Evolutionary conservation across 2,888 invertebrate genomes (phyloP), one percentile per base, ranked within the genome.

Genomic region (Brachylomia viminalis): DNA sequence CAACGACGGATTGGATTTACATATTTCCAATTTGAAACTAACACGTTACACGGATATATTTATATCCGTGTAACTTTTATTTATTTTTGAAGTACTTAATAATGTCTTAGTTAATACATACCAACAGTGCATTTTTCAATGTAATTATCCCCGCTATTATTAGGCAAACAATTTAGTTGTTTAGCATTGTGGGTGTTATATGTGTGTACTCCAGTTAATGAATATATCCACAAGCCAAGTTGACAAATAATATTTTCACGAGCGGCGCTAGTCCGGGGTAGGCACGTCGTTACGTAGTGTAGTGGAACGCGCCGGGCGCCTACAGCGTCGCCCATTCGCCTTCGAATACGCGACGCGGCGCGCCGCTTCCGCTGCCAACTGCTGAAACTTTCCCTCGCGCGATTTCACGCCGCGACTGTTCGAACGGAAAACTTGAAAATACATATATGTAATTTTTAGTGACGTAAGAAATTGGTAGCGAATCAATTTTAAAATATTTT

Each of bases 311-410:
- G 85, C 42, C 71, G 68, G 72, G 72, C 64, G 87, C 77, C 82
- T 73, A 54, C 72, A 75, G 76, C 77, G 77, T 73, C 83, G 86
- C 87, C 90, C 96, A 96, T 94, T 96, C 94, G 93, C 89, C 89
- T 89, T 84, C 90, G 89, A 92, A 87, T 90, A 76, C 91, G 92
- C 93, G 94, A 73, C 90, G 92, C 90, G 92, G 89, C 91, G 87
- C 87, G 90, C 91, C 95, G 95, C 85, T 86, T 91, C 89, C 86
- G 87, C 72, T 75, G 87, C 77, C 83, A 38, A 77, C 88, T 84
- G 83, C 93, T 92, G 92, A 93, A 95, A 94, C 92, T 95, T 94
- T 93, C 91, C 85, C 85, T 79, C 90, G 91, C 90, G 89, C 75
- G 75, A 84, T 84, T 86, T 86, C 80, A 85, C 82, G 80, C 76